Percentiles rank a stretch among this genome's conserved stretches.
Conservation (phyloP, 2,888 invertebrate species). For the Psococerastis gibbosa region DNA sequence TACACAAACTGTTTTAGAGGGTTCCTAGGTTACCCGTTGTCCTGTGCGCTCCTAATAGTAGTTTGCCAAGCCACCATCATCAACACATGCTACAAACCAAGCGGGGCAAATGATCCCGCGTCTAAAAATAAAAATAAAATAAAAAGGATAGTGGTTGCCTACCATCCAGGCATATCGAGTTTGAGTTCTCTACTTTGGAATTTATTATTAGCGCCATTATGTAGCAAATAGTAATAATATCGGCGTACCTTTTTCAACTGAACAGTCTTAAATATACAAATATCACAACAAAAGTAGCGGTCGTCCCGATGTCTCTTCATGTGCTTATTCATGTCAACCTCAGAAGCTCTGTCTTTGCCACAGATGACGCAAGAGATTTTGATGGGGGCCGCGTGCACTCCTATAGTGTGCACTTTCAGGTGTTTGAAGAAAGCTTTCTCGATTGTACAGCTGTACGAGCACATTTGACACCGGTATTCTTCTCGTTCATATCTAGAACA, state of each 20-base stretch:
- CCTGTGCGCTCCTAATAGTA: no score
- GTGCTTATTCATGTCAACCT: conserved; percentile 30
- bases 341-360: conserved; percentile 32
- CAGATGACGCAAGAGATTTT: conserved; percentile 34
- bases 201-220: neutral
- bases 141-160: no score
- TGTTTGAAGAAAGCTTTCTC: conserved; percentile 34
- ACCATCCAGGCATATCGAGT: no score
- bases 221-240: no score
- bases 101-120: no score
- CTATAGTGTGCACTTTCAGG: conserved; percentile 28
- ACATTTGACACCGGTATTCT: conserved; percentile 32
- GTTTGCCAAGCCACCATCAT: no score
- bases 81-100: no score
- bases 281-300: conserved; percentile 32
- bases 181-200: neutral
- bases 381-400: conserved; percentile 24
- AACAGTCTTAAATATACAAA: conserved; percentile 34
- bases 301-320: conserved; percentile 32
- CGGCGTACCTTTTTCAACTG: conserved; percentile 32
- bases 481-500: conserved; percentile 34
- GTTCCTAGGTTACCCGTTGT: no score
- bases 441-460: conserved; percentile 35
- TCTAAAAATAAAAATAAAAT: no score
- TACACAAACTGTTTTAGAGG: no score